Base-by-base conservation (phyloP, 2,113 vertebrate genomes). In the Hemiprocne comata region DNA sequence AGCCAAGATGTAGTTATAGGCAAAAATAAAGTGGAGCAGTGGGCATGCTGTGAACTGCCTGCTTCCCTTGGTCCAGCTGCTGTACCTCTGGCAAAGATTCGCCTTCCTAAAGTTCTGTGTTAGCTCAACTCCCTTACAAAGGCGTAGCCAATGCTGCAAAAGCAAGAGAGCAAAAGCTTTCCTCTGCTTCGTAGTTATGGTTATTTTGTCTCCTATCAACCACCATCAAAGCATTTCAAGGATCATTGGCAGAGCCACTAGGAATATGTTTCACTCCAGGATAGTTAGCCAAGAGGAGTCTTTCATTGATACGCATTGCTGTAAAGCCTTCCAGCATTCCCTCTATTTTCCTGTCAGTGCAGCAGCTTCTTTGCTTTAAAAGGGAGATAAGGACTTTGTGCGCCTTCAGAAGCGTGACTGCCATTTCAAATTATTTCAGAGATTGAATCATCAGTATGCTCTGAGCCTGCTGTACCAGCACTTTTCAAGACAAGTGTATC, bases 391-490 rank as follows among this genome's bases (percentile, higher is more conserved):
- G 92, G 94, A 96, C 83, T 94, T 76, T 57, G 58, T 95, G 86
- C 34, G 9, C 71, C 84, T 96, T 97, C 76, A 61, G 82, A 79
- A 94, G 92, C 46, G 1, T 95, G 91, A 93, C 95, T 94, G 73
- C 89, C 89, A 80, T 97, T 97, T 89, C 44, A 0, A 79, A 94
- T 93, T 92, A 89, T 93, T 96, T 81, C 29, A 51, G 87, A 89
- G 91, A 81, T 44, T 96, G 94, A 90, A 94, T 97, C 87, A 95
- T 94, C 95, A 94, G 85, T 92, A 78, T 86, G 88, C 90, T 88
- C 3, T 6, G 31, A 92, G 87, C 79, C 82, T 94, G 94, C 92
- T 94, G 66, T 75, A 92, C 88, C 73, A 96, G 92, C 95, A 58
- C 61, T 95, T 96, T 70, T 65, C 75, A 90, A 94, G 82, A 85